Percentiles rank a stretch among this genome's conserved stretches.
Evolutionary conservation across 2,797 vertebrate genomes (phyloP).

Genomic region (Threskiornis aethiopicus): DNA sequence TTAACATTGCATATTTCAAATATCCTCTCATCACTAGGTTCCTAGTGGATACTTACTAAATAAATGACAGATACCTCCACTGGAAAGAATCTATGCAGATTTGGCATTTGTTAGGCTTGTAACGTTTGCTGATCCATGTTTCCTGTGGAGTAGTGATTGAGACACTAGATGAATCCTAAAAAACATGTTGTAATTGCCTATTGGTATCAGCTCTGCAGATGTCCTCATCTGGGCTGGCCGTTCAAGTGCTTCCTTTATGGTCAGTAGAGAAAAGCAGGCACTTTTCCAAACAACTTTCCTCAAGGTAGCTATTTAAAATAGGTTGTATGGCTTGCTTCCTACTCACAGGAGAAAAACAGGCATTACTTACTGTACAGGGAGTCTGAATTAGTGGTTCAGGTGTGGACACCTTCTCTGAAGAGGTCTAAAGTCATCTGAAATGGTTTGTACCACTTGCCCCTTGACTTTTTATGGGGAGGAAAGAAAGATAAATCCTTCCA

Average conservation of each 20-base stretch:
- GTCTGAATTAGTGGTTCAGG: background rate
- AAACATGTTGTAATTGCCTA: background rate
- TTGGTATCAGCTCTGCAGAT: background rate
- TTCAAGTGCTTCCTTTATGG: background rate
- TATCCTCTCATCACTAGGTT: background rate
- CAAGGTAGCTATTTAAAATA: background rate
- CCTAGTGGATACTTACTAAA: background rate
- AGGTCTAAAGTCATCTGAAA: background rate
- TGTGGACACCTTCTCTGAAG: background rate
- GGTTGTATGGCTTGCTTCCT: background rate
- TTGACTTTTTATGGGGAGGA: background rate
- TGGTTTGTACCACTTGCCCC: background rate
- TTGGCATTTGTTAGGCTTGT: background rate
- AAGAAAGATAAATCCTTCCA: background rate
- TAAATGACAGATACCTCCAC: background rate
- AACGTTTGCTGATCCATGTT: background rate
- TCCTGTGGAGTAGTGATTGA: background rate
- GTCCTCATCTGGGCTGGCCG: background rate
- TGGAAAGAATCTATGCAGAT: background rate
- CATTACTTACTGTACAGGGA: background rate
- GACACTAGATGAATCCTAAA: background rate
- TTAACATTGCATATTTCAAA: background rate
- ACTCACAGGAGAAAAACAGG: background rate
- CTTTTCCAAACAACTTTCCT: background rate
- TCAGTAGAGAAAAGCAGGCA: background rate